Conservation (phyloP, 2,113 vertebrate species). For the Carassius auratus region DNA sequence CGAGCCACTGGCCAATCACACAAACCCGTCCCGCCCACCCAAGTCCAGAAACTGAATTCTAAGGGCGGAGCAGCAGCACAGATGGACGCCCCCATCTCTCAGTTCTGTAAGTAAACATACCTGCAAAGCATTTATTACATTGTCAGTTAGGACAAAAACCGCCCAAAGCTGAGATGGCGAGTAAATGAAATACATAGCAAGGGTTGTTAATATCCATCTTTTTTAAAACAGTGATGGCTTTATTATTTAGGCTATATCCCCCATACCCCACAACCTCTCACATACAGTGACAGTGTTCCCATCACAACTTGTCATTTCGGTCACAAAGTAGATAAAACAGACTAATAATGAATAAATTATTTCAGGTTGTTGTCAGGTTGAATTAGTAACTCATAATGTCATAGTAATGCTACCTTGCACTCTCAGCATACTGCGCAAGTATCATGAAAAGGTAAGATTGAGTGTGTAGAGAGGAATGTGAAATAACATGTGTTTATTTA, state of each 20-base stretch:
- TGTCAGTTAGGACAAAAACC: background rate
- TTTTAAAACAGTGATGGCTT: too few relatives aligned
- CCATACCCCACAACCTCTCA: background rate
- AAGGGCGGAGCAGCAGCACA: slow-evolving; percentile 96
- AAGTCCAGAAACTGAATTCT: slow-evolving; percentile 99
- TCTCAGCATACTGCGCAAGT: slow-evolving; percentile 72
- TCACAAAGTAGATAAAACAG: background rate
- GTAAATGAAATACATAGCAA: background rate
- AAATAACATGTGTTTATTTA: slow-evolving; percentile 66
- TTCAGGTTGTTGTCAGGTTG: slow-evolving; percentile 53
- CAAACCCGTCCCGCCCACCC: slow-evolving; percentile 97
- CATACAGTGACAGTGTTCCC: background rate
- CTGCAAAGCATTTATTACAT: slow-evolving; percentile 50
- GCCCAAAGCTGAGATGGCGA: background rate
- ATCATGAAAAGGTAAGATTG: slow-evolving; percentile 77
- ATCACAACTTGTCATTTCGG: background rate
- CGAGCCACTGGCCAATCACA: slow-evolving; percentile 98
- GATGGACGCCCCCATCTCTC: slow-evolving; percentile 97
- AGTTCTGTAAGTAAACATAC: slow-evolving; percentile 96
- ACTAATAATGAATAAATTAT: background rate
- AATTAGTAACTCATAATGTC: slow-evolving; percentile 29
- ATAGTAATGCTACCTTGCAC: slow-evolving; percentile 68
- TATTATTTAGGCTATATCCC: too few relatives aligned
- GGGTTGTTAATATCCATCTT: background rate
- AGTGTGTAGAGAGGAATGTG: slow-evolving; percentile 65